Evolutionary conservation across 2,888 invertebrate species (phyloP).

Genomic region (Neoitamus cyanurus): DNA sequence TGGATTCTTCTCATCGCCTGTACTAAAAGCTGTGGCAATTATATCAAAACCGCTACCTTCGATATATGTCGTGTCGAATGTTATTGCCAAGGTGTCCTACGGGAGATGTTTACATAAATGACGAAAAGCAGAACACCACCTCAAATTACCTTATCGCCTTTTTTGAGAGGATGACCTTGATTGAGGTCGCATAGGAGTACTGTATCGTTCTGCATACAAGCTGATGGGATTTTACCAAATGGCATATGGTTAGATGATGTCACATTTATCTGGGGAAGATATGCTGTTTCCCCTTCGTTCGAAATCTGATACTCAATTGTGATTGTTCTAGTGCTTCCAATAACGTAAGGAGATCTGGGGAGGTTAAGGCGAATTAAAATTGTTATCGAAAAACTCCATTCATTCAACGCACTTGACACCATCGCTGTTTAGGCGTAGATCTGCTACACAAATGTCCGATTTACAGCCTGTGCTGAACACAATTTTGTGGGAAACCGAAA

Average conservation of each 20-base stretch:
- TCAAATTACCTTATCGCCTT: slow-evolving; percentile 55
- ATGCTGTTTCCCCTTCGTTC: slow-evolving; percentile 68
- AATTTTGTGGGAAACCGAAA: slow-evolving; percentile 61
- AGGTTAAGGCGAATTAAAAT: not conserved
- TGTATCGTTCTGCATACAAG: slow-evolving; percentile 57
- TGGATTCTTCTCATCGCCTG: slow-evolving; percentile 61
- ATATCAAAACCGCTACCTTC: slow-evolving; percentile 60
- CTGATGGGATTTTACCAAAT: slow-evolving; percentile 63
- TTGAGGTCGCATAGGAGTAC: slow-evolving; percentile 62
- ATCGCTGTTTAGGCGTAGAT: slow-evolving; percentile 60
- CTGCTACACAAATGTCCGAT: slow-evolving; percentile 63
- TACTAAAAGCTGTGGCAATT: slow-evolving; percentile 63
- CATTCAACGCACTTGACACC: slow-evolving; percentile 57
- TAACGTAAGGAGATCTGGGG: slow-evolving; percentile 59
- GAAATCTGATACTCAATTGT: slow-evolving; percentile 62
- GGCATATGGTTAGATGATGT: slow-evolving; percentile 64
- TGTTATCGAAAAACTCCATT: not conserved
- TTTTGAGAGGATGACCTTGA: slow-evolving; percentile 60
- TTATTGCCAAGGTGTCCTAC: slow-evolving; percentile 58
- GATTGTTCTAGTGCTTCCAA: slow-evolving; percentile 63
- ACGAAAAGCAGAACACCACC: not conserved
- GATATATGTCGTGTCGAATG: slow-evolving; percentile 63
- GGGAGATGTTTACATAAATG: not conserved
- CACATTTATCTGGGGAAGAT: slow-evolving; percentile 66
- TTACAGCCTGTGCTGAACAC: slow-evolving; percentile 65